Conservation (phyloP, 1,140 invertebrate species). For the Leguminivora glycinivorella region DNA sequence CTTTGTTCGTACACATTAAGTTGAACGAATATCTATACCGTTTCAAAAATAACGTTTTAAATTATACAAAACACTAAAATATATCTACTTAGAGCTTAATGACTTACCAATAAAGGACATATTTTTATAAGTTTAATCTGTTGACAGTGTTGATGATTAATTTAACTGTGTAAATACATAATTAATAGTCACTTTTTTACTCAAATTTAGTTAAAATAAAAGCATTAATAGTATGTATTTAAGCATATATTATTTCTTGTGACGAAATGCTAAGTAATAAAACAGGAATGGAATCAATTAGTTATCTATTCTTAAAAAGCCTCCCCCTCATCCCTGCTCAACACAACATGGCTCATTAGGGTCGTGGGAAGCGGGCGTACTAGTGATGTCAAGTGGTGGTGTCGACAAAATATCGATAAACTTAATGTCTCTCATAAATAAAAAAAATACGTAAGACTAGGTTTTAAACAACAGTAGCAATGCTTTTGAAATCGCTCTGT, state of each 20-base stretch:
- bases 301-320: slow-evolving; percentile 46
- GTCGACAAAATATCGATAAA: slow-evolving; percentile 38
- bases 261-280: background rate
- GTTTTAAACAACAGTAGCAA: background rate
- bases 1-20: background rate
- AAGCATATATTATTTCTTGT: background rate
- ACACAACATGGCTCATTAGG: slow-evolving; percentile 72
- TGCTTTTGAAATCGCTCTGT: too few species aligned
- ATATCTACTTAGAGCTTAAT: too few species aligned
- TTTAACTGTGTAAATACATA: too few species aligned
- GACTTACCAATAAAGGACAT: too few species aligned
- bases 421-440: too few species aligned
- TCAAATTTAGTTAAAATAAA: too few species aligned
- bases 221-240: too few species aligned
- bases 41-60: background rate
- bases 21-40: background rate
- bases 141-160: too few species aligned
- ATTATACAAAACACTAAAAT: too few species aligned
- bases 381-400: slow-evolving; percentile 42
- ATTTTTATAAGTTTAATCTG: too few species aligned
- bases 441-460: background rate
- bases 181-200: too few species aligned
- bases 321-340: slow-evolving; percentile 45
- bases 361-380: slow-evolving; percentile 59
- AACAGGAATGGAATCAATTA: slow-evolving; percentile 36